phyloP scores from a whole-genome alignment of 2,797 vertebrate species.

The Pelobates cultripes region DNA sequence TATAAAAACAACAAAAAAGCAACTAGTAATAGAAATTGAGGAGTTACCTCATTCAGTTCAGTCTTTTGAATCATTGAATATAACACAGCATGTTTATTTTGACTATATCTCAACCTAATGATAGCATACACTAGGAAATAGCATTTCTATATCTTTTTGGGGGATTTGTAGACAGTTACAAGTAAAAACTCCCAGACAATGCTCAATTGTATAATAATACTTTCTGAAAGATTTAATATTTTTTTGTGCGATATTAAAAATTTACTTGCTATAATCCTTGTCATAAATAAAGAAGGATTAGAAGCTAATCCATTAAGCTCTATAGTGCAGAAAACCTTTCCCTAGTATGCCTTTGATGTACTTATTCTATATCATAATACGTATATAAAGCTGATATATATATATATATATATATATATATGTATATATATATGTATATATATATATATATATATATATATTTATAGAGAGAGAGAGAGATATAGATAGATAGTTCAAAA shows the following conservation, averaged over 20 bases:
- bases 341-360: neutral
- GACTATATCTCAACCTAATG: neutral
- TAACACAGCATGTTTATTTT: neutral
- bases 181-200: neutral
- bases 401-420: neutral
- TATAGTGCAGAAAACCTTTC: neutral
- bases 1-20: too few relatives aligned
- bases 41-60: too few relatives aligned
- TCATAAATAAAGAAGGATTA: conserved; percentile 2
- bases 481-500: too few relatives aligned
- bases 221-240: neutral
- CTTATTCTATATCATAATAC: neutral
- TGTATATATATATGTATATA: too few relatives aligned
- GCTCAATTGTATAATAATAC: neutral
- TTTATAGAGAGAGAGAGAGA: too few relatives aligned
- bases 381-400: neutral
- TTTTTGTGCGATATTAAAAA: neutral
- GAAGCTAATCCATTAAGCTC: neutral
- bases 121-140: neutral
- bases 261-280: neutral
- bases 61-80: neutral
- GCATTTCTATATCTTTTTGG: neutral
- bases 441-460: too few relatives aligned
- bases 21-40: too few relatives aligned
- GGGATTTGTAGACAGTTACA: neutral